Evolutionary conservation across 1,140 invertebrate species (phyloP).

Genomic region (Rhyacophila brunnea): DNA sequence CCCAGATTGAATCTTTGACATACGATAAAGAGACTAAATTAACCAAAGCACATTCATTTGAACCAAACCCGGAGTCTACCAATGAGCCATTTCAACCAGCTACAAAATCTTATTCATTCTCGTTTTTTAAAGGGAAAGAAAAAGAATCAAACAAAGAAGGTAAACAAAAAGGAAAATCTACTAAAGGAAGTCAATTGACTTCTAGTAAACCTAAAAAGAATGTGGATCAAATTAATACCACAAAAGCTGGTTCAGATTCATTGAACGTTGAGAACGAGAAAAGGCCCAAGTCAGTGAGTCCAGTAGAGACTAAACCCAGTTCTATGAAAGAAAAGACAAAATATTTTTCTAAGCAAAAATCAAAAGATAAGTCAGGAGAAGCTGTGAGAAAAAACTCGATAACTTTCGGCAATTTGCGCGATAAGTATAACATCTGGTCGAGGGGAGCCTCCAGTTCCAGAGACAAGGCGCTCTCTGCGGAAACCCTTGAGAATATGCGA

Average conservation of each 20-base stretch:
- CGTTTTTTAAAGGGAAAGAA: constrained; percentile 28
- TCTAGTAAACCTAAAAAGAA: constrained; percentile 3
- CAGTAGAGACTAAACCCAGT: neutral
- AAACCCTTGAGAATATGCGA: constrained; percentile 41
- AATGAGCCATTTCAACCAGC: neutral
- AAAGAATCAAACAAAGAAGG: neutral
- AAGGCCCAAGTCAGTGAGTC: neutral
- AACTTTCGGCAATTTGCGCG: constrained; percentile 14
- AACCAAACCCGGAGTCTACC: neutral
- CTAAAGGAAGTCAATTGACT: constrained; percentile 9
- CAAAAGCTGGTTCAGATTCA: neutral
- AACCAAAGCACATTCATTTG: neutral
- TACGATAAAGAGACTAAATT: neutral
- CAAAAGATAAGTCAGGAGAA: constrained; percentile 28
- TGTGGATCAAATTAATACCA: neutral
- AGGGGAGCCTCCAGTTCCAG: constrained; percentile 43
- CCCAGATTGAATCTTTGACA: neutral
- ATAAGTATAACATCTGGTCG: constrained; percentile 23
- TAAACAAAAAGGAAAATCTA: constrained; percentile 7
- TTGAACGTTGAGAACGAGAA: neutral
- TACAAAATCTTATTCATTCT: constrained; percentile 18
- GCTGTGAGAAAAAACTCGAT: constrained; percentile 17
- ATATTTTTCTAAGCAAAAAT: constrained; percentile 41
- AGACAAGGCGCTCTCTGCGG: constrained; percentile 40
- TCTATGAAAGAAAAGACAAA: constrained; percentile 20